Conservation (phyloP, 2,113 vertebrate species). For the Caretta caretta region DNA sequence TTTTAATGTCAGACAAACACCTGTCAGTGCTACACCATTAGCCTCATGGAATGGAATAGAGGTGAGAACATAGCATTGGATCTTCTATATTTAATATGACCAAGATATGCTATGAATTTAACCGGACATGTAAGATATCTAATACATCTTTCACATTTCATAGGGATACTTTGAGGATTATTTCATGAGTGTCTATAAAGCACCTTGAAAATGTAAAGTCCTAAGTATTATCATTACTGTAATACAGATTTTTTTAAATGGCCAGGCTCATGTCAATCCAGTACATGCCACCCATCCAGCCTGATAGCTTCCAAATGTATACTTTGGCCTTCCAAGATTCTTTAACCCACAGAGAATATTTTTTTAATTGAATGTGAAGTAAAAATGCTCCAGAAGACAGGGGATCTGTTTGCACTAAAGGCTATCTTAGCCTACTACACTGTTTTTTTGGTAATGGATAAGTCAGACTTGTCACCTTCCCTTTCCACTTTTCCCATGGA, state of each 20-base stretch:
- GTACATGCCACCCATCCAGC: constrained; percentile 37
- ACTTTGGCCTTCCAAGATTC: background rate
- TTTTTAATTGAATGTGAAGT: background rate
- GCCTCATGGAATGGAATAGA: too few relatives aligned
- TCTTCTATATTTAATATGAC: background rate
- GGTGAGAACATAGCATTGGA: background rate
- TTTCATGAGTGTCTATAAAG: constrained; percentile 30
- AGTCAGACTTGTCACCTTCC: background rate
- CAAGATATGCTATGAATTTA: background rate
- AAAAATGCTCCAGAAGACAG: background rate
- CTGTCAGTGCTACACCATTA: too few relatives aligned
- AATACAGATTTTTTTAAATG: constrained; percentile 20
- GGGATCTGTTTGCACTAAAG: background rate
- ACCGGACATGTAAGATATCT: background rate
- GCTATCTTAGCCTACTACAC: background rate
- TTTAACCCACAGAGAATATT: constrained; percentile 12
- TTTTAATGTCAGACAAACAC: background rate
- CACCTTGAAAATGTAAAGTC: background rate
- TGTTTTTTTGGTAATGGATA: background rate
- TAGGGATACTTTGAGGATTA: background rate
- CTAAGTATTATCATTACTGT: background rate
- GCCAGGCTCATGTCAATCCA: constrained; percentile 14
- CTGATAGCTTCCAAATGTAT: constrained; percentile 13
- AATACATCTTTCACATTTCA: background rate
- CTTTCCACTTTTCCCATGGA: constrained; percentile 22